These are phyloP conservation scores for Harpalus rufipes DNA, from an alignment of 2,888 invertebrate species.

Conservation along the genomic window DNA sequence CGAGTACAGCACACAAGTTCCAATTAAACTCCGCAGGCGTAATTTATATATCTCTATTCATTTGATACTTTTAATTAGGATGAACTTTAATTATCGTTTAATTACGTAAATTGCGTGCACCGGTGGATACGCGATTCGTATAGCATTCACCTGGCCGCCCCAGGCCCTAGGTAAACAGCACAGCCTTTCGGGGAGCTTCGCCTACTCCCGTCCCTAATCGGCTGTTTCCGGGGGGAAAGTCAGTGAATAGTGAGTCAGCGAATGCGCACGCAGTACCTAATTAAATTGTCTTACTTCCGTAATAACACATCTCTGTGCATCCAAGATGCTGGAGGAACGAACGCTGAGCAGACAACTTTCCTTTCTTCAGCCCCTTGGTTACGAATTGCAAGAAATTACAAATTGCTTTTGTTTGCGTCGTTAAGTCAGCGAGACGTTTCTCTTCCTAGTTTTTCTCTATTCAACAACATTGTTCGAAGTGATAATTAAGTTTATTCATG, in stretches of 20 bases:
- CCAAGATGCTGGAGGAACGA: conserved; percentile 21
- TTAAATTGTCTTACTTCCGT: conserved; percentile 62
- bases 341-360: conserved; percentile 4
- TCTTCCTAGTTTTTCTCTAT: background rate
- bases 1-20: conserved; percentile 67
- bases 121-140: conserved; percentile 47
- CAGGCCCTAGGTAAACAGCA: conserved; percentile 11
- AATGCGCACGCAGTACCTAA: conserved; percentile 49
- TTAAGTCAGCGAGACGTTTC: background rate
- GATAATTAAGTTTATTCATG: conserved; percentile 13
- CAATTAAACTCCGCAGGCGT: conserved; percentile 71
- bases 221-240: background rate
- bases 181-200: background rate
- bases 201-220: background rate
- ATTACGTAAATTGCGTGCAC: conserved; percentile 70
- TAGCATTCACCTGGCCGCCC: background rate
- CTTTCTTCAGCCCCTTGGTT: conserved; percentile 12
- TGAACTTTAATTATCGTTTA: conserved; percentile 72
- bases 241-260: conserved; percentile 33
- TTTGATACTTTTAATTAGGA: conserved; percentile 72
- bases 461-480: background rate
- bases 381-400: conserved; percentile 45
- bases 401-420: conserved; percentile 34
- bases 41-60: conserved; percentile 71
- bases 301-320: conserved; percentile 56